Percentiles rank a stretch among this genome's conserved stretches.
These are phyloP conservation scores for Drosophila eohydei DNA, from an alignment of 2,888 invertebrate species.

Conservation along the genomic window DNA sequence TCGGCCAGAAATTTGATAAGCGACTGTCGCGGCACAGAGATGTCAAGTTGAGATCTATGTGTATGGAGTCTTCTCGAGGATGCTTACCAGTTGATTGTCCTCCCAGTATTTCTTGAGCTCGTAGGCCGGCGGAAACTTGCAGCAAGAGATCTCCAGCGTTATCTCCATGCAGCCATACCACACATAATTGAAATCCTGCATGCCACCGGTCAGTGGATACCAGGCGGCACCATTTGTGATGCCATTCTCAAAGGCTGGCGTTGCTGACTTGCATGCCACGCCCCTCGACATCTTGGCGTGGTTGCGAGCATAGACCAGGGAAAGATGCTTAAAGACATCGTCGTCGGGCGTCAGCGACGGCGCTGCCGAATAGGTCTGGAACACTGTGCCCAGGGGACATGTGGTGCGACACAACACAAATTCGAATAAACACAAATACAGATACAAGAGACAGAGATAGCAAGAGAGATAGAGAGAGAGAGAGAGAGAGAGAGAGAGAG, in stretches of 20 bases:
- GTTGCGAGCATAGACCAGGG: conserved; percentile 93
- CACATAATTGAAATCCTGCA: conserved; percentile 95
- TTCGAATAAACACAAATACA: conserved; percentile 12
- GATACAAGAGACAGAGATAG: background rate
- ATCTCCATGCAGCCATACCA: conserved; percentile 97
- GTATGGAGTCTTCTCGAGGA: background rate
- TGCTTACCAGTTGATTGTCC: conserved; percentile 92
- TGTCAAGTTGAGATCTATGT: background rate
- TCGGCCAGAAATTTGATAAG: conserved; percentile 93
- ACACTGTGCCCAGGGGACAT: conserved; percentile 90
- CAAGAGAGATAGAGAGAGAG: conserved; percentile 15
- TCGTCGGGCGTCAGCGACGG: conserved; percentile 96
- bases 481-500: background rate
- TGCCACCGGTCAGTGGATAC: conserved; percentile 92
- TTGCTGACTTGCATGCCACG: conserved; percentile 91
- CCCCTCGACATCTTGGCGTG: conserved; percentile 96
- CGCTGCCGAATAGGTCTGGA: conserved; percentile 92
- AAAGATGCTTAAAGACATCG: conserved; percentile 94
- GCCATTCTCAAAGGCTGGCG: conserved; percentile 92
- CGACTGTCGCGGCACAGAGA: conserved; percentile 87
- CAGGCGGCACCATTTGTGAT: conserved; percentile 98
- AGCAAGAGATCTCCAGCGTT: conserved; percentile 97
- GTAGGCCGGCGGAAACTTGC: conserved; percentile 94
- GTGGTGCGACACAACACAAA: conserved; percentile 73
- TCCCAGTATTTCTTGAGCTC: conserved; percentile 94